These are phyloP conservation scores for Agrotis ipsilon DNA, from an alignment of 2,888 invertebrate species.

Conservation along the genomic window DNA sequence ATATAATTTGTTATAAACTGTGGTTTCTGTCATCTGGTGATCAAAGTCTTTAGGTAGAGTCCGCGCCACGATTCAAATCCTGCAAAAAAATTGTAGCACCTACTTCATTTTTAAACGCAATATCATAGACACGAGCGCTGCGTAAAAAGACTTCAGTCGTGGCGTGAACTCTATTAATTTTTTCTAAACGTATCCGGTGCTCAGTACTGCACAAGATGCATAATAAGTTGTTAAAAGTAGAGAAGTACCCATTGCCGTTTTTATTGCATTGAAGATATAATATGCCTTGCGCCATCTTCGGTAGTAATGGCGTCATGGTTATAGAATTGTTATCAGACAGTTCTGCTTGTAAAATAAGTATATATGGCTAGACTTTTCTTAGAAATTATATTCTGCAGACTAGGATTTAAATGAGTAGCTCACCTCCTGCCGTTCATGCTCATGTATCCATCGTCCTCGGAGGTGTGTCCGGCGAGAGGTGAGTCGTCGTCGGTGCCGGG, in stretches of 20 bases:
- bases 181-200: not conserved
- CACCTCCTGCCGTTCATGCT: slow-evolving; percentile 96
- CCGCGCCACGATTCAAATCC: too few species aligned
- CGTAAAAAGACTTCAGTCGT: too few species aligned
- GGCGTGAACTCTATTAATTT: too few species aligned
- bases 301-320: too few species aligned
- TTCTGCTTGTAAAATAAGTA: not conserved
- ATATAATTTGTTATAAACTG: too few species aligned
- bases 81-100: too few species aligned
- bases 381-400: not conserved
- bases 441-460: slow-evolving; percentile 98
- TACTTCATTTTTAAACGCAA: too few species aligned
- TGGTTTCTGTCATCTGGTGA: not conserved
- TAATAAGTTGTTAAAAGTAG: not conserved
- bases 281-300: too few species aligned
- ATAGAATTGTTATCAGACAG: too few species aligned
- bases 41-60: too few species aligned
- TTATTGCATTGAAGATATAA: not conserved
- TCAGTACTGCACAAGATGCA: too few species aligned
- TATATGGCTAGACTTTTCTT: not conserved
- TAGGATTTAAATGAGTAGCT: not conserved
- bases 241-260: not conserved
- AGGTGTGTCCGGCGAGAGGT: slow-evolving; percentile 95
- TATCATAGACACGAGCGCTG: too few species aligned
- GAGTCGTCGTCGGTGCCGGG: slow-evolving; percentile 94